A percentile compares a stretch with the other conserved stretches of the same genome.
Conservation (phyloP, 2,113 vertebrate species). For the Delphinus delphis region DNA sequence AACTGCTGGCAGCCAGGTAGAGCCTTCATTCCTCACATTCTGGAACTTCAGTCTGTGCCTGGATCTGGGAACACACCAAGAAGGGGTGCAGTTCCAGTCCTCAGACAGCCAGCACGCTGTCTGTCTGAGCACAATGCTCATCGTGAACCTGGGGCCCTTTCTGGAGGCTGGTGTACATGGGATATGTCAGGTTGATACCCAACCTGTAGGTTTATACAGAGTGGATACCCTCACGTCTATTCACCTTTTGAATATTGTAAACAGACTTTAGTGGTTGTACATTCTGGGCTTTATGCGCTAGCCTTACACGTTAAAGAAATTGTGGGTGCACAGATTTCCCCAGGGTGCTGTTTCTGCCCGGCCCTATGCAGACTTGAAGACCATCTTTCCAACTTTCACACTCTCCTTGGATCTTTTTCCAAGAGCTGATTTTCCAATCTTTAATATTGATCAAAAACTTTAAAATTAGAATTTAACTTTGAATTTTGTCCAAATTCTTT, state of each 20-base stretch:
- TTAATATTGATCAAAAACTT: not conserved
- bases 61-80: not conserved
- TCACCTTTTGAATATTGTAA: not conserved
- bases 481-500: not conserved
- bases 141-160: not conserved
- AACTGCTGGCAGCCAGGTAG: not conserved
- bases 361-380: not conserved
- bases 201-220: not conserved
- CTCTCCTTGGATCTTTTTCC: not conserved
- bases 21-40: not conserved
- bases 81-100: not conserved
- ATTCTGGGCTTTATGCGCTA: not conserved
- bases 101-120: not conserved
- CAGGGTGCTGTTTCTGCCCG: not conserved
- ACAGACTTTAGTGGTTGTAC: not conserved
- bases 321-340: not conserved
- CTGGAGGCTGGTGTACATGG: not conserved
- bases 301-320: not conserved
- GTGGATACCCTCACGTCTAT: not conserved
- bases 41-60: not conserved
- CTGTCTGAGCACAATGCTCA: not conserved
- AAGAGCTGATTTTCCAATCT: not conserved
- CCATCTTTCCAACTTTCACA: not conserved
- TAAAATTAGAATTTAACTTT: not conserved
- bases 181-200: not conserved